These are phyloP conservation scores for Phasianus colchicus DNA, from an alignment of 2,113 vertebrate species.

Conservation along the genomic window DNA sequence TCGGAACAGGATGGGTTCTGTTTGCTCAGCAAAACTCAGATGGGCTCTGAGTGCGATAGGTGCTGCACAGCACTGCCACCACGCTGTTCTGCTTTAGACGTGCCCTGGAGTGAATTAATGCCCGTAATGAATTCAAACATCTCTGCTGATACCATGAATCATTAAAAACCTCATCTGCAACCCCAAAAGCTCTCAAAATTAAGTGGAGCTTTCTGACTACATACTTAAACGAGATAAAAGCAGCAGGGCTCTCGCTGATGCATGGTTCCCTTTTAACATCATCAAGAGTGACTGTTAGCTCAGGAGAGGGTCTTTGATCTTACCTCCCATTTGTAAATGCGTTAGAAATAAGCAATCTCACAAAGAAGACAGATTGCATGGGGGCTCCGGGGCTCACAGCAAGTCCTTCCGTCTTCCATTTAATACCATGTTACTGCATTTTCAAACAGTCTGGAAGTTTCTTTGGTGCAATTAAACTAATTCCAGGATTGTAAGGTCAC, in stretches of 20 bases:
- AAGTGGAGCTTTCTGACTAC: constrained; percentile 35
- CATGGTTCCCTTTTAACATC: constrained; percentile 38
- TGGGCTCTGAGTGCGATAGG: neutral
- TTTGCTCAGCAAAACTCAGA: neutral
- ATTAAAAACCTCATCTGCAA: constrained; percentile 53
- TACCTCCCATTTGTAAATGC: neutral
- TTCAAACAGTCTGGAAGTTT: neutral
- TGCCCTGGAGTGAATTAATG: constrained; percentile 1
- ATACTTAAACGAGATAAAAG: constrained; percentile 47
- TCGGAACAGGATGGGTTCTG: accelerated
- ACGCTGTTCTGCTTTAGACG: neutral
- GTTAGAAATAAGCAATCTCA: constrained; percentile 13
- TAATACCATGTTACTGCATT: neutral
- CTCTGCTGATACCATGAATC: constrained; percentile 26
- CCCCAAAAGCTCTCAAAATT: constrained; percentile 50
- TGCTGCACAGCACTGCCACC: neutral
- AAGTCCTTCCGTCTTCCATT: neutral
- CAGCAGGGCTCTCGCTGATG: constrained; percentile 32
- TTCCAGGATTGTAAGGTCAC: neutral
- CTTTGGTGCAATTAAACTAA: neutral
- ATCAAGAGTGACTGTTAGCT: constrained; percentile 8
- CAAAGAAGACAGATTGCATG: neutral
- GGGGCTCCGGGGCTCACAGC: constrained; percentile 3
- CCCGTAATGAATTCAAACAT: neutral
- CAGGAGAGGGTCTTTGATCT: constrained; percentile 41